These are phyloP conservation scores for Camponotus vicinus DNA, from an alignment of 1,140 invertebrate species.

Conservation along the genomic window DNA sequence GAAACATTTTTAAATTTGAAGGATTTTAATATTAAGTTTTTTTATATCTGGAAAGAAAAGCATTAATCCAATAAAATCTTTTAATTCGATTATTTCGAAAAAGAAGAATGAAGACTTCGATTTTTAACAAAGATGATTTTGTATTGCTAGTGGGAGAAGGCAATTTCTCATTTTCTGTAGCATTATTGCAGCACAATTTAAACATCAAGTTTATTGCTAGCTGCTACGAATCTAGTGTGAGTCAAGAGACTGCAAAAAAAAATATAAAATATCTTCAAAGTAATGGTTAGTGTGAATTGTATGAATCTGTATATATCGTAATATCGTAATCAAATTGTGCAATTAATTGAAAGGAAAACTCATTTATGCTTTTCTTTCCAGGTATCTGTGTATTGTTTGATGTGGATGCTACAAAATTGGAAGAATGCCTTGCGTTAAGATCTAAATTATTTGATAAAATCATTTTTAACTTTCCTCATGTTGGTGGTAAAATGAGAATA, in stretches of 20 bases:
- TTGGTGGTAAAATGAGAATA: conserved; percentile 89
- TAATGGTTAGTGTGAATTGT: conserved; percentile 80
- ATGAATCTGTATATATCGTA: neutral
- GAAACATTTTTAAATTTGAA: no score
- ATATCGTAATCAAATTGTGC: neutral
- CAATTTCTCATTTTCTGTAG: conserved; percentile 87
- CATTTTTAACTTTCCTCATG: conserved; percentile 90
- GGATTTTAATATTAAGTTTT: neutral
- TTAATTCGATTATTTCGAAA: neutral
- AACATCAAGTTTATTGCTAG: conserved; percentile 77
- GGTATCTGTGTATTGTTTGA: conserved; percentile 85
- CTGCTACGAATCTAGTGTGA: conserved; percentile 77
- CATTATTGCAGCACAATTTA: conserved; percentile 79
- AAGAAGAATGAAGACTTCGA: conserved; percentile 74
- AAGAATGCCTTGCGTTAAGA: conserved; percentile 74
- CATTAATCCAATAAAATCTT: conserved; percentile 9
- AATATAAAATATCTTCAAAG: conserved; percentile 79
- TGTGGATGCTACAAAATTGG: conserved; percentile 86
- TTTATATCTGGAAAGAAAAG: conserved; percentile 41
- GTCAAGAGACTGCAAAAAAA: conserved; percentile 70
- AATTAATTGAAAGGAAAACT: conserved; percentile 11
- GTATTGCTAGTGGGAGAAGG: conserved; percentile 87
- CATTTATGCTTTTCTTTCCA: conserved; percentile 81
- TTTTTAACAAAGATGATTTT: conserved; percentile 77
- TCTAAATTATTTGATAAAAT: conserved; percentile 85